Evolutionary conservation across 2,888 invertebrate genomes (phyloP), one percentile per base, ranked within the genome.

Genomic region (Drosophila borealis): DNA sequence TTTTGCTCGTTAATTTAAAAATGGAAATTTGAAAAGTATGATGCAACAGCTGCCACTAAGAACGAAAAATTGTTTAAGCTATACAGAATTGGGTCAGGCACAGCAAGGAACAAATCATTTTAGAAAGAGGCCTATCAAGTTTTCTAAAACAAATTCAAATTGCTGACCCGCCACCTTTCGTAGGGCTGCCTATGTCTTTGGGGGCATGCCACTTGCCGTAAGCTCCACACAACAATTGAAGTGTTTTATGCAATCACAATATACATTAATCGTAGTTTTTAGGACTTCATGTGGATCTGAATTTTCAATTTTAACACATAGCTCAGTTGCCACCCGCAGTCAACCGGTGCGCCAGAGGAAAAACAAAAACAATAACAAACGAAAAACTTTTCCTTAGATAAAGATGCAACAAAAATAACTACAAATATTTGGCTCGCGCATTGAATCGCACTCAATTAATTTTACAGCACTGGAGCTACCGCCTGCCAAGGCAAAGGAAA

Each of bases 381-480:
- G 14, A 37, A 48, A 29, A 37, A 41, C 19, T 48, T 49, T 49
- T 45, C 44, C 10, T 10, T 29, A 62, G 29, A 65, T 57, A 25
- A 74, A 78, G 59, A 61, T 64, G 61, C 45, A 60, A 19, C 48
- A 21, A 37, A 64, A 59, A 21, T 4, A 37, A 21, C 25, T 69
- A 70, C 62, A 74, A 81, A 72, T 68, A 68, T 81, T 70, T 63
- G 51, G 42, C 44, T 45, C n/a, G 21, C 44, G 51, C 70, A 70
- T 80, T 62, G 64, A 60, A 70, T 81, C 67, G 72, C 89, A 85
- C 89, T 87, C 67, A 79, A 85, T 85, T 85, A 78, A 83, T 75
- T 87, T 81, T 70, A 79, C 45, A 45, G 50, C 61, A 14, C 34
- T 55, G 44, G 50, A 62, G 60, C 53, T 48, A 78, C 64, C 51